A percentile compares a stretch with the other conserved stretches of the same genome.
These are phyloP conservation scores for Epicauta chinensis DNA, from an alignment of 1,140 invertebrate genomes.

Conservation along the genomic window DNA sequence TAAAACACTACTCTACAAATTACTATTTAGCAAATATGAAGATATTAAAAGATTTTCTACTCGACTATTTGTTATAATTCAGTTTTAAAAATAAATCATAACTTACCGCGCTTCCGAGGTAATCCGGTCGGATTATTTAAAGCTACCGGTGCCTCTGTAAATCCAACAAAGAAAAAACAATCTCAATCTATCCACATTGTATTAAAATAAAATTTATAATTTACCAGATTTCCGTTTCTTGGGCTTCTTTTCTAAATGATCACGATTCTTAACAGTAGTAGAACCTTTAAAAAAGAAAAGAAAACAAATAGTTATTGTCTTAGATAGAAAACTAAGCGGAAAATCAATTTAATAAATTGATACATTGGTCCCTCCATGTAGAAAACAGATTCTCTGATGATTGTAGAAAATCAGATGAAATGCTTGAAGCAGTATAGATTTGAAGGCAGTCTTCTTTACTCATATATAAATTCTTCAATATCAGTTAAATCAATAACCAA, in stretches of 20 bases:
- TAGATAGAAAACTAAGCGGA: background rate
- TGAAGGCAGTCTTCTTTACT: conserved; percentile 3
- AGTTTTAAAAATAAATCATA: too few relatives aligned
- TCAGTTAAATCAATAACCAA: background rate
- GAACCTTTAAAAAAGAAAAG: conserved; percentile 9
- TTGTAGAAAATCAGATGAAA: too few relatives aligned
- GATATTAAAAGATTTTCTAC: too few relatives aligned
- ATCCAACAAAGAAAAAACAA: too few relatives aligned
- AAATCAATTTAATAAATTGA: background rate
- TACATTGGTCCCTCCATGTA: background rate
- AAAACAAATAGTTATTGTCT: background rate
- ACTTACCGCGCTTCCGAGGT: too few relatives aligned
- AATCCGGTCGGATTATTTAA: too few relatives aligned
- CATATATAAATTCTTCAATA: background rate
- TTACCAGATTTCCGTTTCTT: conserved; percentile 16
- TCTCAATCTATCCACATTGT: too few relatives aligned
- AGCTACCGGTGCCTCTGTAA: too few relatives aligned
- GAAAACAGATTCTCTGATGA: background rate
- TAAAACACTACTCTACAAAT: too few relatives aligned
- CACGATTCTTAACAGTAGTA: background rate
- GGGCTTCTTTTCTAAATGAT: conserved; percentile 6
- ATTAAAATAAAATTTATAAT: background rate
- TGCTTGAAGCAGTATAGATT: background rate
- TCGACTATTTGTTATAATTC: too few relatives aligned
- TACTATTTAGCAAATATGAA: too few relatives aligned